Evolutionary conservation across 2,888 invertebrate species (phyloP).

Genomic region (Mamestra brassicae): DNA sequence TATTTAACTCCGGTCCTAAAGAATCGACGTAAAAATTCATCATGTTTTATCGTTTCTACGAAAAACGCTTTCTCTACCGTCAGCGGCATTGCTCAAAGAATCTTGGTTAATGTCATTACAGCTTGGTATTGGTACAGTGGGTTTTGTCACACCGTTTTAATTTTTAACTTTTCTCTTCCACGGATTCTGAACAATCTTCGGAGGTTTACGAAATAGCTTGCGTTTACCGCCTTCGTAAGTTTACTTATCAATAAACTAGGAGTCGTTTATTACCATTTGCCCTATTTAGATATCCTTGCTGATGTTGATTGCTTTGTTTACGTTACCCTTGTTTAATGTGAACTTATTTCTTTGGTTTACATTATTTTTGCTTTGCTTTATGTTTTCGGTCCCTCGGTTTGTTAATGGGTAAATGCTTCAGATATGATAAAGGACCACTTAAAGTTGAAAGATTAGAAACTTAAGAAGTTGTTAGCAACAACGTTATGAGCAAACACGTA

Average conservation of each 20-base stretch:
- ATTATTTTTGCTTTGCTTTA: neutral
- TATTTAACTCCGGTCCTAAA: conserved; percentile 35
- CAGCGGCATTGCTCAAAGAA: conserved; percentile 76
- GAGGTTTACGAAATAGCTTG: conserved; percentile 23
- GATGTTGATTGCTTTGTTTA: conserved; percentile 5
- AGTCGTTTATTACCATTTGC: conserved; percentile 15
- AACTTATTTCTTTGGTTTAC: conserved; percentile 6
- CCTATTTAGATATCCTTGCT: conserved; percentile 38
- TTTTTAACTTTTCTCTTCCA: conserved; percentile 52
- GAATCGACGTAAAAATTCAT: conserved; percentile 56
- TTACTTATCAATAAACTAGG: conserved; percentile 26
- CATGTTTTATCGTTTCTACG: conserved; percentile 80
- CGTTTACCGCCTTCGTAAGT: neutral
- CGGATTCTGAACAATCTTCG: conserved; percentile 38
- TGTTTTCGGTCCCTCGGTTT: neutral
- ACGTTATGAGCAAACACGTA: neutral
- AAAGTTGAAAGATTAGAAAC: neutral
- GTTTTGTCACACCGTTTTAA: conserved; percentile 69
- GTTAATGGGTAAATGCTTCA: neutral
- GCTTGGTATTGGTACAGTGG: conserved; percentile 68
- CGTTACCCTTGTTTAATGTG: conserved; percentile 2
- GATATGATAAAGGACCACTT: conserved; percentile 11
- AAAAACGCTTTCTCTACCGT: conserved; percentile 86
- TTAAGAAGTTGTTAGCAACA: neutral
- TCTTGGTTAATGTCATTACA: conserved; percentile 73